Evolutionary conservation across 2,888 invertebrate species (phyloP), one percentile per base, ranked within the genome.

Genomic region (Polymixis lichenea): DNA sequence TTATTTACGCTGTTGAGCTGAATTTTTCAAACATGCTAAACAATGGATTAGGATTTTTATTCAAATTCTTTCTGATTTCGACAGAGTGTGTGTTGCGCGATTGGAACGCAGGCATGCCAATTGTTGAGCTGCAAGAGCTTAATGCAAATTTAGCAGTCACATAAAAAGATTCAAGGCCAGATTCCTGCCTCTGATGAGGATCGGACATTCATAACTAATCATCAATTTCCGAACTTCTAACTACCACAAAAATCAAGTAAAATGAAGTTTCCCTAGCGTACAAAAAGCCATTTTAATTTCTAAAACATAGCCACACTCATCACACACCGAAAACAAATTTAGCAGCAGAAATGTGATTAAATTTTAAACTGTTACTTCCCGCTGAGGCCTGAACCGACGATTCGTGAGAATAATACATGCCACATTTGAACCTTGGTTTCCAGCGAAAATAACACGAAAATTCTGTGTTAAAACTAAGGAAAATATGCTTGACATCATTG

Each of bases 291-390:
- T 55, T 80, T 84, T 67, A 25, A 61, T 19, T 66, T 28, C 15
- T 43, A 67, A 73, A 82, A n/a, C 46, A 2, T 78, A 70, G 86
- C 13, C 73, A 78, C 78, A 62, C 66, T 76, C 69, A 55, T 84
- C 68, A 56, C 71, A 82, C 71, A 77, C 64, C 78, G 70, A 77
- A 82, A 79, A 87, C 83, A 80, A 84, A 87, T 84, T 76, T 74
- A 67, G 53, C 22, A 72, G 75, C 70, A 72, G 73, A 78, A 85
- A 83, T 82, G 83, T 82, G 79, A 86, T 87, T 84, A 87, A 86
- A 84, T 86, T 87, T 85, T 80, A 80, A 87, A 80, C 83, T 76
- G 77, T 80, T 84, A 75, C 83, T 80, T 67, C 70, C 73, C 74
- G 28, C 64, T 65, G 62, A 49, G 67, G 72, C 71, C 75, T 32